Evolutionary conservation across 1,140 invertebrate genomes (phyloP), one percentile per base, ranked within the genome.

Genomic region (Scaptomyza graminum): DNA sequence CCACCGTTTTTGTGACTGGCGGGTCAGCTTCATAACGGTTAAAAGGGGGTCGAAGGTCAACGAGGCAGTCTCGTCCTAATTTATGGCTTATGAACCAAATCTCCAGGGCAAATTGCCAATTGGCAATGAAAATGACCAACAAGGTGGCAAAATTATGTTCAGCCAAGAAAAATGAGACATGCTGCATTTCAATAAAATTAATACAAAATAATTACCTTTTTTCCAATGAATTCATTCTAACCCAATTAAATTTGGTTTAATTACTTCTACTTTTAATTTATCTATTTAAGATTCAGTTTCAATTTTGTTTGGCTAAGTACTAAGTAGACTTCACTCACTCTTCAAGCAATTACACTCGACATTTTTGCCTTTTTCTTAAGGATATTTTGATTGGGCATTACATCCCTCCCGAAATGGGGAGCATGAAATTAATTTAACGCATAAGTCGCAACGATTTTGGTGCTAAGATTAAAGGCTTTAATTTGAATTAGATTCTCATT

Each of bases 361-460:
- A n/a, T 8, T 13, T 44, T 16, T 44, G 6, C 15, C 13, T 16
- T 18, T 37, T 11, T 37, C 9, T 2, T 9, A 12, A 12, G 34
- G 2, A 37, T n/a, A 15, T 9, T 25, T 44, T 22, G 39, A 57
- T 44, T 44, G 18, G 18, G 0, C 18, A 31, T 8, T 11, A 31
- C 44, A 28, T 56, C 43, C 43, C 13, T 25, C 22, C n/a, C 52
- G 39, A 28, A 49, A 18, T 8, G 16, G 6, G 22, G n/a, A 61
- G 43, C 49, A 59, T 73, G 70, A 82, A 84, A 84, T 79, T 76
- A 76, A 79, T 84, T 83, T 76, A 70, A 64, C 47, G 59, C 65
- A 31, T 47, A 75, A 75, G 50, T 66, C 61, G 63, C 57, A 12
- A 22, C 56, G 57, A 41, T 63, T 63, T 76, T 64, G 13, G 46